phyloP scores from a whole-genome alignment of 2,888 invertebrate species.

The Trichopoda pennipes region DNA sequence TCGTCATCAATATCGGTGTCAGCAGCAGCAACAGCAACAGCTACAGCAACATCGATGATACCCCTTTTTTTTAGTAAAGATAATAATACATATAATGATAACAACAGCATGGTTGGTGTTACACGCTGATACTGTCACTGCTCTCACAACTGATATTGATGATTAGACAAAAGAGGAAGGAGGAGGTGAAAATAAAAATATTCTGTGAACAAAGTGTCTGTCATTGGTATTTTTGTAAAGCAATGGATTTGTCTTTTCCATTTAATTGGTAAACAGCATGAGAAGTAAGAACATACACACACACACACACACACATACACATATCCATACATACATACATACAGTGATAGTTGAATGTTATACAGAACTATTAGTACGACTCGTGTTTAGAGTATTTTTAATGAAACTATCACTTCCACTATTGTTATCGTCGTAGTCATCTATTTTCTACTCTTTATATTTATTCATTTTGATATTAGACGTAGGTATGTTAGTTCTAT shows the following conservation, averaged over 20 bases:
- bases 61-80: conserved; percentile 8
- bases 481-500: background rate
- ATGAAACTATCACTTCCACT: conserved; percentile 22
- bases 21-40: conserved; percentile 15
- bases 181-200: conserved; percentile 10
- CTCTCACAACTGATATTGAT: conserved; percentile 16
- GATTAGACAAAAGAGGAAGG: conserved; percentile 1
- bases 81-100: conserved; percentile 4
- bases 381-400: background rate
- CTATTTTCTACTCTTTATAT: background rate
- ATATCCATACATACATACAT: background rate
- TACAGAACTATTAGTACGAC: background rate
- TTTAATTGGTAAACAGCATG: conserved; percentile 20
- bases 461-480: background rate
- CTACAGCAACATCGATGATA: conserved; percentile 34
- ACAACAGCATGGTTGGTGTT: conserved; percentile 24
- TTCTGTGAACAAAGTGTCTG: conserved; percentile 12
- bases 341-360: conserved; percentile 7
- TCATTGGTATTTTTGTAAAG: conserved; percentile 34
- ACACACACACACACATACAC: background rate
- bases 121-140: conserved; percentile 3
- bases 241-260: conserved; percentile 24
- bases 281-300: background rate
- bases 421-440: conserved; percentile 1
- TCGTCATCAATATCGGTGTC: conserved; percentile 2